Conservation (phyloP, 2,797 vertebrate genomes). For the Euphonia xanthogaster region DNA sequence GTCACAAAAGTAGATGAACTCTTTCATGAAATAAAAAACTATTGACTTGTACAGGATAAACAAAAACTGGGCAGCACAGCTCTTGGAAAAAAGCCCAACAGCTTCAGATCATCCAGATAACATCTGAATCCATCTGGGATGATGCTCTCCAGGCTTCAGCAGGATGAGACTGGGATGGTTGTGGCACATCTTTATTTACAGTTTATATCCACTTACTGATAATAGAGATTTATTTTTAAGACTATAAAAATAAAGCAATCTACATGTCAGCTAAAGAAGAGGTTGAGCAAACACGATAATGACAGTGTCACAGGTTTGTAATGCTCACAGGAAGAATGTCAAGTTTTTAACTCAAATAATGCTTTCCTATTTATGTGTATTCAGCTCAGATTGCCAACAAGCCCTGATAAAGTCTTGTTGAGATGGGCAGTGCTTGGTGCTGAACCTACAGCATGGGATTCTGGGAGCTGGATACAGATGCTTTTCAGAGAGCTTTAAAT, state of each 20-base stretch:
- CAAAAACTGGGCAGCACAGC: slow-evolving; percentile 6
- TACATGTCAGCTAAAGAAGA: neutral
- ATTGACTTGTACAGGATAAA: slow-evolving; percentile 59
- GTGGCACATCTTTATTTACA: neutral
- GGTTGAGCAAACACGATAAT: neutral
- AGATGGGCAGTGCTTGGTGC: neutral
- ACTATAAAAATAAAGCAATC: neutral
- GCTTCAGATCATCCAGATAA: neutral
- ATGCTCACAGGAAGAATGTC: neutral
- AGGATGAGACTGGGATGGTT: neutral
- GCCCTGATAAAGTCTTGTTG: neutral
- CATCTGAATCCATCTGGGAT: neutral
- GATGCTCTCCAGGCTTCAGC: neutral
- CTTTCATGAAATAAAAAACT: slow-evolving; percentile 30
- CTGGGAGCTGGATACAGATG: neutral
- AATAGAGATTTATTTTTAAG: neutral
- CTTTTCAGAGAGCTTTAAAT: neutral
- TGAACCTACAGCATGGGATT: neutral
- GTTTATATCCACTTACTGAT: neutral
- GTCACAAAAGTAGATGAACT: slow-evolving; percentile 61
- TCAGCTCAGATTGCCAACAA: neutral
- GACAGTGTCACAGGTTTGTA: neutral
- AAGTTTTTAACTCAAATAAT: neutral
- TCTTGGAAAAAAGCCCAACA: neutral
- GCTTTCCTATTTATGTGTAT: neutral